Evolutionary conservation across 2,888 invertebrate species (phyloP).

Genomic region (Harpalus rubripes): DNA sequence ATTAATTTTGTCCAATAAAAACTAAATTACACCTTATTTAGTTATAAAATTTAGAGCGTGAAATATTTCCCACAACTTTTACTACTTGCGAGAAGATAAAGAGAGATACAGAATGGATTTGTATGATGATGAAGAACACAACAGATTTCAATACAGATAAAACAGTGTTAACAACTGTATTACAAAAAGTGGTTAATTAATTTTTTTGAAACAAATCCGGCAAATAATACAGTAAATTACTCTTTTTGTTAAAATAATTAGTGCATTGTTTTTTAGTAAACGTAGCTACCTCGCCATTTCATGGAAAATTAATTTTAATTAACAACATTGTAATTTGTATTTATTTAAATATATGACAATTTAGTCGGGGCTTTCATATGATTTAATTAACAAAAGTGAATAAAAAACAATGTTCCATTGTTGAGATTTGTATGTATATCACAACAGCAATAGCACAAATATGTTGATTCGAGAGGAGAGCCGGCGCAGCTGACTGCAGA

Average conservation of each 20-base stretch:
- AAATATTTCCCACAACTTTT: too few relatives aligned
- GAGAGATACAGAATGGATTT: too few relatives aligned
- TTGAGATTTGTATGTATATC: conserved; percentile 36
- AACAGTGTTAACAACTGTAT: too few relatives aligned
- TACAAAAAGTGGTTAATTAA: not conserved
- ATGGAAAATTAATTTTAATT: conserved; percentile 4
- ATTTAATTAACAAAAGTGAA: conserved; percentile 21
- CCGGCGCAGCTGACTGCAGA: conserved; percentile 31
- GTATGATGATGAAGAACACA: too few relatives aligned
- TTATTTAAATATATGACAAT: not conserved
- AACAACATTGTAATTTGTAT: not conserved
- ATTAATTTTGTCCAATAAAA: too few relatives aligned
- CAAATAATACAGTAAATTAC: not conserved
- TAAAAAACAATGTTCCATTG: conserved; percentile 32
- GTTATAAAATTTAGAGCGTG: too few relatives aligned
- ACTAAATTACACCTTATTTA: too few relatives aligned
- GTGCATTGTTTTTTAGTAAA: not conserved
- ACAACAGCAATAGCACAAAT: conserved; percentile 15
- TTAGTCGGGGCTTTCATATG: not conserved
- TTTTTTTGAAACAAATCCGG: not conserved
- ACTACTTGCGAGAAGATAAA: too few relatives aligned
- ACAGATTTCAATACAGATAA: too few relatives aligned
- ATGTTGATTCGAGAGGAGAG: conserved; percentile 18
- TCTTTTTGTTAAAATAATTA: not conserved
- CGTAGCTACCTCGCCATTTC: not conserved